Evolutionary conservation across 2,888 invertebrate genomes (phyloP), one percentile per base, ranked within the genome.

Genomic region (Digitonthophagus gazella): DNA sequence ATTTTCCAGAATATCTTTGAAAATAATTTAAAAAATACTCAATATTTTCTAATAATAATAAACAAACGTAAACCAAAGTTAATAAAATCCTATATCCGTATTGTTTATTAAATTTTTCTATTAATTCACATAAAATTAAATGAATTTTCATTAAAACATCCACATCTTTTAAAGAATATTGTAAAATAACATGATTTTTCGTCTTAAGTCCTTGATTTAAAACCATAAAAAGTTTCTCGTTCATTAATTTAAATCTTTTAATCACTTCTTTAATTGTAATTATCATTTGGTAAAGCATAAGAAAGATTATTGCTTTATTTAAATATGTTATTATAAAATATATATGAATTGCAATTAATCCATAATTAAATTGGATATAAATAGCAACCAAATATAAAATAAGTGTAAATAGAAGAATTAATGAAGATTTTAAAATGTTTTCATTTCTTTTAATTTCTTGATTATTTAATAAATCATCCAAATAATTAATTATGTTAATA

Each of bases 91-190:
- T 44, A 18, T 55, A 8, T 44, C 65, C 65, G 15, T 16, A 65
- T 55, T 55, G 8, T 15, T 44, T 44, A 55, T 65, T 65, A 55
- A 65, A 55, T 18, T 14, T 54, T 44, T 65, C 65, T 14, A 65
- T 54, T 8, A 65, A 11, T 11, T 28, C 8, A 3, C 11, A 44
- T 1, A 65, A n/a, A n/a, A 15, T 65, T 11, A 18, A 15, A 6
- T 65, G 55, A 14, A 44, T 15, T 54, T 11, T 55, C n/a, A 15
- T 15, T 16, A 28, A 55, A 14, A 15, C 22, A 15, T 28, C 44
- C 1, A 65, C 19, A 11, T 18, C 8, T 65, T 58, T 18, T 20
- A 58, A 14, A 0, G 58, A 20, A 16, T 15, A 11, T 44, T 44
- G 28, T 5, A 44, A 44, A 44, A 44, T 44, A 8, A 44, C 11